Percentiles rank a stretch among this genome's conserved stretches.
Conservation (phyloP, 2,797 vertebrate genomes). For the Petrocephalus sullivani region DNA sequence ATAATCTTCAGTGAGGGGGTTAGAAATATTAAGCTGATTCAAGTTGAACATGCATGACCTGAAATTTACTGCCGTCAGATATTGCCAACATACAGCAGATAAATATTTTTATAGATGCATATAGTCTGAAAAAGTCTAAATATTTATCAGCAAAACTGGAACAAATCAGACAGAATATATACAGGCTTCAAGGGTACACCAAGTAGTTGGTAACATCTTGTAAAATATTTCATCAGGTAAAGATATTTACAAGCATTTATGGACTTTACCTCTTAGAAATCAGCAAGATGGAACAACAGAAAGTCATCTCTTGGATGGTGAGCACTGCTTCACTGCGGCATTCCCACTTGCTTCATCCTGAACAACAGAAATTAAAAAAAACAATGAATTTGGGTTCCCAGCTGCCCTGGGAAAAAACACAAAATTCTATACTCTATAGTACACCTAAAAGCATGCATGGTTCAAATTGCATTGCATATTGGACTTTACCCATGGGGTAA, state of each 20-base stretch:
- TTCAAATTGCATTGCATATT: background rate
- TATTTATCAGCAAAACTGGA: background rate
- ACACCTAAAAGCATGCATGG: slow-evolving; percentile 6
- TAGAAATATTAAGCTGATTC: no score
- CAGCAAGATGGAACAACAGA: background rate
- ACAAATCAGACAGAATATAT: background rate
- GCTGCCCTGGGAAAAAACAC: background rate
- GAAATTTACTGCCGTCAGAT: background rate
- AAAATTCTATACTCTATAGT: background rate
- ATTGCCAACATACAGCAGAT: no score
- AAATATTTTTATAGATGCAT: background rate
- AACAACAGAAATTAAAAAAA: background rate
- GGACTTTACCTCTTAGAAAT: background rate
- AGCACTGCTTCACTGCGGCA: background rate
- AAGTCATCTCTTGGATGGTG: background rate
- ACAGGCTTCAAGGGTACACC: no score
- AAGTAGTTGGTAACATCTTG: background rate
- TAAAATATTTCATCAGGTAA: background rate
- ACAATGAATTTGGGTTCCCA: background rate
- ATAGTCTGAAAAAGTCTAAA: background rate
- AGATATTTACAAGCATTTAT: background rate
- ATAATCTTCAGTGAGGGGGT: background rate
- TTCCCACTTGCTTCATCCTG: background rate
- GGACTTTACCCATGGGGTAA: background rate
- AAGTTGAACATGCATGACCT: background rate